A percentile compares a stretch with the other conserved stretches of the same genome.
phyloP scores from a whole-genome alignment of 2,113 vertebrate genomes.

The Sarotherodon lohbergeri region DNA sequence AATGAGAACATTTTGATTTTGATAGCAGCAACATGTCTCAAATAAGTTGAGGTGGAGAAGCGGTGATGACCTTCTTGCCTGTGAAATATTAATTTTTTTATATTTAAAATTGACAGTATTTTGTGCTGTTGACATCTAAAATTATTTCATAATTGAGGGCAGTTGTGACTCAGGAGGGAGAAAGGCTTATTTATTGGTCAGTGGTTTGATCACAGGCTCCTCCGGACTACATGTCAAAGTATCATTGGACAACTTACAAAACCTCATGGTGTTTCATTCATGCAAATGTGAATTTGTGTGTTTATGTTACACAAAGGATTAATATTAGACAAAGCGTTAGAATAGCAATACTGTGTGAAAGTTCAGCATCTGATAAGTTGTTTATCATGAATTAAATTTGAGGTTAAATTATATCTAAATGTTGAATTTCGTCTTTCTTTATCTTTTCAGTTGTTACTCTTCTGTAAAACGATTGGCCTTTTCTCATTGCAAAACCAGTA shows the following conservation, averaged over 20 bases:
- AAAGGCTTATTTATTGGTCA: too few species aligned
- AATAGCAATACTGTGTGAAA: background rate
- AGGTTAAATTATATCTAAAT: background rate
- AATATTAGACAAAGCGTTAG: fast-evolving
- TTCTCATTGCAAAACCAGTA: background rate
- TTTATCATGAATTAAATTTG: background rate
- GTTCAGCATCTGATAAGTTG: background rate
- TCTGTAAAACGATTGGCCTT: background rate
- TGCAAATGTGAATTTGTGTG: too few species aligned
- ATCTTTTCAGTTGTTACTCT: background rate
- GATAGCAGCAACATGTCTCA: background rate
- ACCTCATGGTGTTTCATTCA: too few species aligned
- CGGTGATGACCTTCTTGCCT: background rate
- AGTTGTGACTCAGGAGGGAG: background rate
- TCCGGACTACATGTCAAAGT: too few species aligned
- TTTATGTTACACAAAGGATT: background rate
- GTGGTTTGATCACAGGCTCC: too few species aligned
- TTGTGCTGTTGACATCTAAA: background rate
- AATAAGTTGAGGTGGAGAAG: background rate
- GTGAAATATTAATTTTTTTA: background rate
- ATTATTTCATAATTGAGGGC: background rate
- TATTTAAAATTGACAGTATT: background rate
- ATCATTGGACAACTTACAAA: too few species aligned
- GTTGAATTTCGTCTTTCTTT: background rate
- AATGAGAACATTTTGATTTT: background rate